Conservation (phyloP, 2,888 invertebrate species). For the Synanthedon vespiformis region DNA sequence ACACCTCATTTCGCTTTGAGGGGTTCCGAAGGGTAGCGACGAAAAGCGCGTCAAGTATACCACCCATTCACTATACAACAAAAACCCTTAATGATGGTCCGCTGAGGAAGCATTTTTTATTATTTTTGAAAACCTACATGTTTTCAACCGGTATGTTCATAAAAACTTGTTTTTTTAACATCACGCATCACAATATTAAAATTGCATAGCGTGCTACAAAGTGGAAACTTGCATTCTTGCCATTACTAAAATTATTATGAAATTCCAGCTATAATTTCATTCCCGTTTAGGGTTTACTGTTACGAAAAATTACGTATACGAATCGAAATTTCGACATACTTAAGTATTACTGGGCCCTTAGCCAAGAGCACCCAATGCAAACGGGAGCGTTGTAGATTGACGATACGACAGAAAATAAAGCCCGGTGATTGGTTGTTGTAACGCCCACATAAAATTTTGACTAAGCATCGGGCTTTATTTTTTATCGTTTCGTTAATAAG, state of each 20-base stretch:
- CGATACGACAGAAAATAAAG: too few relatives aligned
- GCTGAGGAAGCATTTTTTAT: background rate
- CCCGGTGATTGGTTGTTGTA: too few relatives aligned
- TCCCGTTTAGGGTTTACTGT: background rate
- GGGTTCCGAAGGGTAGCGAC: background rate
- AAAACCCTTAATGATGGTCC: background rate
- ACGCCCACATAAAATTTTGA: too few relatives aligned
- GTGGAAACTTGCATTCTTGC: background rate
- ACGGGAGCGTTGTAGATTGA: too few relatives aligned
- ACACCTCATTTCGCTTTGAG: background rate
- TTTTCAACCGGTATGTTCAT: background rate
- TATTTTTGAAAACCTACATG: background rate
- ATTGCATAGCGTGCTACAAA: background rate
- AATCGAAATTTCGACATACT: too few relatives aligned
- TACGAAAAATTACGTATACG: too few relatives aligned
- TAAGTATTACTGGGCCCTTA: too few relatives aligned
- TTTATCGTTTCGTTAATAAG: too few relatives aligned
- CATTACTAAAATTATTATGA: slow-evolving; percentile 1
- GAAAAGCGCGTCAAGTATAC: background rate
- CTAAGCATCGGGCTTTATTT: too few relatives aligned
- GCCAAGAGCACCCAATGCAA: too few relatives aligned
- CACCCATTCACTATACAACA: background rate
- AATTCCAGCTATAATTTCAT: slow-evolving; percentile 3
- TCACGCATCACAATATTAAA: background rate
- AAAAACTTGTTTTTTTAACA: background rate